phyloP scores from a whole-genome alignment of 1,140 invertebrate genomes.

The Theocolax elegans region DNA sequence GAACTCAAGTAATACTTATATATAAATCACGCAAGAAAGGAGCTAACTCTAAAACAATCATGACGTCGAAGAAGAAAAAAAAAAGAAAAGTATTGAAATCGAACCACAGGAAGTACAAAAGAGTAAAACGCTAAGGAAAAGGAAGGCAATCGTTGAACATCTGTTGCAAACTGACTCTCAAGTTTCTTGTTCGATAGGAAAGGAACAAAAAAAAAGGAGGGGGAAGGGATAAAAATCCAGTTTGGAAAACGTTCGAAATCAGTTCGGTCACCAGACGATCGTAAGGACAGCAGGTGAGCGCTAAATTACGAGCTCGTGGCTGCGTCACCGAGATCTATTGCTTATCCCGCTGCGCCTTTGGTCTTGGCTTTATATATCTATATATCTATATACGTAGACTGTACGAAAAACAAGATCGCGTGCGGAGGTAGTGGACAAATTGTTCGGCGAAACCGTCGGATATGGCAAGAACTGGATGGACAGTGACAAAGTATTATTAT shows the following conservation, averaged over 20 bases:
- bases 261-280: constrained; percentile 1
- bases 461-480: not conserved
- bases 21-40: too few relatives aligned
- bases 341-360: not conserved
- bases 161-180: constrained; percentile 11
- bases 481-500: not conserved
- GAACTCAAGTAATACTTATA: too few relatives aligned
- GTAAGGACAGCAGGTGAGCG: constrained; percentile 15
- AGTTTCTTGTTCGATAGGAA: not conserved
- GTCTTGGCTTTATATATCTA: too few relatives aligned
- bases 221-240: too few relatives aligned
- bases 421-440: not conserved
- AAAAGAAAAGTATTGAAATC: not conserved
- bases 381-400: too few relatives aligned
- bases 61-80: not conserved
- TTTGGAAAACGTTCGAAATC: not conserved
- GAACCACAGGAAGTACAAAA: not conserved
- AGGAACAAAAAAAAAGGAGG: not conserved
- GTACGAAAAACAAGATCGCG: not conserved
- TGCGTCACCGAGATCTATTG: constrained; percentile 15
- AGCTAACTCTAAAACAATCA: too few relatives aligned
- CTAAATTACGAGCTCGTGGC: constrained; percentile 5
- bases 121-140: not conserved
- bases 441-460: not conserved
- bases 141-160: not conserved